A percentile compares a stretch with the other conserved stretches of the same genome.
Evolutionary conservation across 2,113 vertebrate species (phyloP).

Genomic region (Entelurus aequoreus): DNA sequence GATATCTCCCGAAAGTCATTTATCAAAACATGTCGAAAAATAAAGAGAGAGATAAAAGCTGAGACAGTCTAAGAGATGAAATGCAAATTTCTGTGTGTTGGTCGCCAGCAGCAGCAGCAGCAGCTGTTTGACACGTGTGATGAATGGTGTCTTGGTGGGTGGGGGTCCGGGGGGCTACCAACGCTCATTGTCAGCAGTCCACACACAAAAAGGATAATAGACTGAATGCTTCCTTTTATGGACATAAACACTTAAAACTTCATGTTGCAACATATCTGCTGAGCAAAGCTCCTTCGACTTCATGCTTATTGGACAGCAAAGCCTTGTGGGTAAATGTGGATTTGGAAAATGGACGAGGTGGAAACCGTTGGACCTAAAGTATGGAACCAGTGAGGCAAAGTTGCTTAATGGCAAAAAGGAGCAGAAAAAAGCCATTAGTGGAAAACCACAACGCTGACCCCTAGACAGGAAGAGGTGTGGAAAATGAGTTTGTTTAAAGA

Average conservation of each 20-base stretch:
- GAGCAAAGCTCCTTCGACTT: conserved; percentile 51
- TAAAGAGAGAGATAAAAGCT: conserved; percentile 44
- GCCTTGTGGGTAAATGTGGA: conserved; percentile 47
- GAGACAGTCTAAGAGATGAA: conserved; percentile 75
- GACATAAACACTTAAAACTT: conserved; percentile 49
- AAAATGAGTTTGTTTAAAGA: conserved; percentile 4
- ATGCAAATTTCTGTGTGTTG: conserved; percentile 81
- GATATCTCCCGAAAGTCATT: conserved; percentile 33
- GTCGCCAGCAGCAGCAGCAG: conserved; percentile 89
- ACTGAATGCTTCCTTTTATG: conserved; percentile 90
- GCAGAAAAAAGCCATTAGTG: conserved; percentile 19
- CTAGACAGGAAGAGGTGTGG: conserved; percentile 42
- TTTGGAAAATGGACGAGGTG: conserved; percentile 62
- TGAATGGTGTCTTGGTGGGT: conserved; percentile 81
- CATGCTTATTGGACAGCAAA: conserved; percentile 27
- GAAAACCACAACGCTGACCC: conserved; percentile 52
- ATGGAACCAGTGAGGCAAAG: conserved; percentile 41
- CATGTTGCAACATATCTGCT: conserved; percentile 40
- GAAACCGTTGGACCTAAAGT: conserved; percentile 66
- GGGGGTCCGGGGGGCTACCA: too few relatives aligned
- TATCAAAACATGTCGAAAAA: conserved; percentile 42
- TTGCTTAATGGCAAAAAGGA: conserved; percentile 60
- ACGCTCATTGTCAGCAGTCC: conserved; percentile 81
- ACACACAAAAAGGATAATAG: conserved; percentile 76
- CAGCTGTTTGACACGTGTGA: conserved; percentile 91